Conservation (phyloP, 2,797 vertebrate genomes). For the Lacerta bilineata region DNA sequence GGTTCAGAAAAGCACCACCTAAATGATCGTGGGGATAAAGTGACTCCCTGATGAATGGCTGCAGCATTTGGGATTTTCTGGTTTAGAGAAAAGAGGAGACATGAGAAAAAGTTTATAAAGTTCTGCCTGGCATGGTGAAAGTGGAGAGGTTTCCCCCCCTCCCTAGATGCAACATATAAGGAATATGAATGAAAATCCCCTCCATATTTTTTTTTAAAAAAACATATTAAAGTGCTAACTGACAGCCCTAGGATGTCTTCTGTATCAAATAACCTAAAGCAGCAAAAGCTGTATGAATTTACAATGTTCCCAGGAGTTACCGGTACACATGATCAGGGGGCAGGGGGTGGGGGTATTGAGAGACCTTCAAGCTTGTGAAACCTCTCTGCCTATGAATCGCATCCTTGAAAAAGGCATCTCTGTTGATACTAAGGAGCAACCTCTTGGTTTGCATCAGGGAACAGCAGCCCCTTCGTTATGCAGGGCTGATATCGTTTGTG, state of each 20-base stretch:
- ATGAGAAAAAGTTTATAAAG: no score
- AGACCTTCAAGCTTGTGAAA: not conserved
- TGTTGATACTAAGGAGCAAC: not conserved
- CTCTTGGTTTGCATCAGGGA: not conserved
- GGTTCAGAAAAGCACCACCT: no score
- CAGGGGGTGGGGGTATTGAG: no score
- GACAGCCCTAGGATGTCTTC: not conserved
- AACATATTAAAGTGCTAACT: not conserved
- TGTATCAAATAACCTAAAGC: not conserved
- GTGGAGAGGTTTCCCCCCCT: no score
- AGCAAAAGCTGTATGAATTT: not conserved
- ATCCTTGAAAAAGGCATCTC: no score
- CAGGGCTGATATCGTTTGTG: not conserved
- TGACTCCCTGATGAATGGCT: no score
- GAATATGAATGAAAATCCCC: not conserved
- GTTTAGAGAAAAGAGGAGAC: not conserved
- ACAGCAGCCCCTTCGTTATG: not conserved
- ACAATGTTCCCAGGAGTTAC: not conserved
- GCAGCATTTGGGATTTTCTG: not conserved
- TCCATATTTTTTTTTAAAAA: no score
- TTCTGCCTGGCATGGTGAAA: not conserved
- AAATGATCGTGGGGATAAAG: no score
- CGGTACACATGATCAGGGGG: no score
- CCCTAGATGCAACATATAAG: no score
- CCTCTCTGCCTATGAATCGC: no score